Evolutionary conservation across 2,113 vertebrate genomes (phyloP).

Genomic region (Sphyrna mokarran): DNA sequence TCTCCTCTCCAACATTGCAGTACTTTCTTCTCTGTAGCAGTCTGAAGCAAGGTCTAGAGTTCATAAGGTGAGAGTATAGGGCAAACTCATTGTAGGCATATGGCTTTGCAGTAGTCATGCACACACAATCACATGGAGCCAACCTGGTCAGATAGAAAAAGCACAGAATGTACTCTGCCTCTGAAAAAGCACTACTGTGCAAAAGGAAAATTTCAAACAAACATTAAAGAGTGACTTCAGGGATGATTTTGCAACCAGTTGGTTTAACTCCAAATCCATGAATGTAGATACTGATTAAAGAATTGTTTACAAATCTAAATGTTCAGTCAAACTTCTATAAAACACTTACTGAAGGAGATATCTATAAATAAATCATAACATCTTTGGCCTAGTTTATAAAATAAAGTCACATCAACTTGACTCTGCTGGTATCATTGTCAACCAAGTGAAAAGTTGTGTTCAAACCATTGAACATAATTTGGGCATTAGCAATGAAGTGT

Average conservation of each 20-base stretch:
- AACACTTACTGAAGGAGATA: neutral
- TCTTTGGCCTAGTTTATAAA: neutral
- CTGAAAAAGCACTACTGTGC: neutral
- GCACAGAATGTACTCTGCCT: constrained; percentile 30
- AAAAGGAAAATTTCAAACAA: constrained; percentile 15
- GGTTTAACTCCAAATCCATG: neutral
- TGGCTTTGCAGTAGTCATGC: constrained; percentile 25
- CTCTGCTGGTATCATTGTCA: neutral
- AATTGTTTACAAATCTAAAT: neutral
- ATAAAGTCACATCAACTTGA: neutral
- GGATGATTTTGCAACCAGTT: neutral
- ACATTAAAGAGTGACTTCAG: neutral
- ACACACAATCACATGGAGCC: constrained; percentile 20
- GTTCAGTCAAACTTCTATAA: neutral
- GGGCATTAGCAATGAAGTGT: neutral
- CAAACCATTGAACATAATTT: neutral
- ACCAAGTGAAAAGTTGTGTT: neutral
- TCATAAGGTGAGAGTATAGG: constrained; percentile 3
- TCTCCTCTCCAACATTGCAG: constrained; percentile 1
- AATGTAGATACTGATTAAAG: neutral
- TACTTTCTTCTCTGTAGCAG: neutral
- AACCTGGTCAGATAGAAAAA: constrained; percentile 27
- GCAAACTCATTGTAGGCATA: constrained; percentile 25
- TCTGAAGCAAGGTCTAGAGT: constrained; percentile 9
- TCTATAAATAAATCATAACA: neutral